Evolutionary conservation across 2,797 vertebrate species (phyloP).

Genomic region (Acestrorhynchus altus): DNA sequence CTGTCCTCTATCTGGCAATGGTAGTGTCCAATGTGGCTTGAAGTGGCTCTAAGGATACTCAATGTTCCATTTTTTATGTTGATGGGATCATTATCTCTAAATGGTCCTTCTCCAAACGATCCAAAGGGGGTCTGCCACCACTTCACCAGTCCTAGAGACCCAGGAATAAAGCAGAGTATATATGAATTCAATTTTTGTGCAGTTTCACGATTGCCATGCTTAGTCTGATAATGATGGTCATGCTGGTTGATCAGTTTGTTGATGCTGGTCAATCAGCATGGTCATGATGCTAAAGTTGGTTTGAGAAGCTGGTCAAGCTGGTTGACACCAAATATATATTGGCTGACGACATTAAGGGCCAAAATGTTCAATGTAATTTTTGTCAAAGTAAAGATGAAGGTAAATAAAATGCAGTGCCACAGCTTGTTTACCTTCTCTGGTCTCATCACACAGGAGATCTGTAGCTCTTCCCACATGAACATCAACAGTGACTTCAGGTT

Average conservation of each 20-base stretch:
- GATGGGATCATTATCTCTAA: constrained; percentile 51
- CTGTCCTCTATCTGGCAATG: constrained; percentile 69
- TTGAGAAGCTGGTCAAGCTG: no score
- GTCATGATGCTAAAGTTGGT: no score
- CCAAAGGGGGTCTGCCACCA: constrained; percentile 80
- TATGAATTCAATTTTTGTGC: background rate
- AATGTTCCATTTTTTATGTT: constrained; percentile 67
- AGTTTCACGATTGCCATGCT: no score
- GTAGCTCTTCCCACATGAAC: constrained; percentile 24
- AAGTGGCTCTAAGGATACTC: constrained; percentile 59
- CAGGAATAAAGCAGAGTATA: constrained; percentile 2
- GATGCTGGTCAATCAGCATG: no score
- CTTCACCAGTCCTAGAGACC: constrained; percentile 60
- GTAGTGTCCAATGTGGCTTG: constrained; percentile 72
- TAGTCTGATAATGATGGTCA: no score
- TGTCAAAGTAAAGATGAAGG: no score
- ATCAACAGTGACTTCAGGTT: constrained; percentile 7
- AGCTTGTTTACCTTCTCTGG: constrained; percentile 33
- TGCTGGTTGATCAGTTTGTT: no score
- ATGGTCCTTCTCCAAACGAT: constrained; percentile 51
- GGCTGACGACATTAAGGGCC: no score
- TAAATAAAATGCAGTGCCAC: background rate
- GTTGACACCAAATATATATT: background rate
- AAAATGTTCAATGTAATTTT: no score
- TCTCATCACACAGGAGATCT: constrained; percentile 32